Evolutionary conservation across 2,113 vertebrate genomes (phyloP), one percentile per base, ranked within the genome.

Genomic region (Pseudopodoces humilis): DNA sequence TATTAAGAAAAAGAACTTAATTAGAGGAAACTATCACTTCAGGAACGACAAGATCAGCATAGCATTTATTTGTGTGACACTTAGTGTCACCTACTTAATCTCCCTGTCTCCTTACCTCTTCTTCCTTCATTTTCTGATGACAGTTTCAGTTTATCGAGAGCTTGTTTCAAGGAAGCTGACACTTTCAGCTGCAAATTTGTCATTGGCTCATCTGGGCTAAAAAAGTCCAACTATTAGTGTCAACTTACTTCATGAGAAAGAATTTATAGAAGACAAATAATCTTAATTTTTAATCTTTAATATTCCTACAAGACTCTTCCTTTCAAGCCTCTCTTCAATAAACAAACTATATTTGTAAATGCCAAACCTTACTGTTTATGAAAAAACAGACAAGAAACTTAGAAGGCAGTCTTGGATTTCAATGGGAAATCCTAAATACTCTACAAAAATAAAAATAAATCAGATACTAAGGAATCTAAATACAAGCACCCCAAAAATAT

Each of bases 91-190:
- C 21, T 60, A 28, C 15, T 68, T 41, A 46, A 90, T 13, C 43
- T 63, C 15, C 7, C 20, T 20, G 33, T 10, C 28, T 8, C 20
- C 95, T 97, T 96, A 99, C 99, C 99, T 97, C 98, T 98, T 83
- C 97, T 97, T 52, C 98, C 97, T 71, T 96, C 95, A 3, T 98
- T 98, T 86, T 98, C 98, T 13, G 98, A 93, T 63, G 98, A 98
- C 30, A 99, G 97, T 83, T 98, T 98, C 90, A 98, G 95, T 92
- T 99, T 99, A 98, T 99, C 99, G 43, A 99, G 98, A 46, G 99
- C 98, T 97, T 99, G 98, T 94, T 99, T 99, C 90, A 99, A 97
- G 46, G 99, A 99, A n/a, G 98, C 96, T 39, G 99, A 99, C 47
- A 99, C 98, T 96, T 99, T 99, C 91, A 99, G 97, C 94, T 98